A percentile compares a stretch with the other conserved stretches of the same genome.
Evolutionary conservation across 2,797 vertebrate species (phyloP).

Genomic region (Danio kyathit): DNA sequence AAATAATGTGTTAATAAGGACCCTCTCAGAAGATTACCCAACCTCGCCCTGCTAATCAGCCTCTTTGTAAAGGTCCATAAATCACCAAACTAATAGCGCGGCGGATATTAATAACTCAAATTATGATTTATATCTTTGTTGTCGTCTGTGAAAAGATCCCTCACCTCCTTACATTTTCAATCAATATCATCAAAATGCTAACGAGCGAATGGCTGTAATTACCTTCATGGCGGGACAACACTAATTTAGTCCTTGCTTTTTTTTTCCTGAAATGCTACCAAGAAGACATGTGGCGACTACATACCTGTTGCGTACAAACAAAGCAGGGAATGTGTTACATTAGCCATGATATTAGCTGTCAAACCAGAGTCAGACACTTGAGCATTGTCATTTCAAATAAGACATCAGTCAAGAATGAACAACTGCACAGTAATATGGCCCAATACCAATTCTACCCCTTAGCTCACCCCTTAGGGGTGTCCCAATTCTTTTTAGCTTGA

Average conservation of each 20-base stretch:
- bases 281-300: slow-evolving; percentile 34
- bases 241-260: slow-evolving; percentile 54
- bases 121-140: slow-evolving; percentile 72
- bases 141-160: slow-evolving; percentile 66
- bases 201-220: slow-evolving; percentile 65
- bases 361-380: slow-evolving; percentile 44
- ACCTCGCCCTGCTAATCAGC: slow-evolving; percentile 67
- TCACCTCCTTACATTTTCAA: slow-evolving; percentile 63
- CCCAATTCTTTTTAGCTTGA: too few relatives aligned
- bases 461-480: too few relatives aligned
- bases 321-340: slow-evolving; percentile 43
- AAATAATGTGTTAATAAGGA: slow-evolving; percentile 72
- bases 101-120: slow-evolving; percentile 70
- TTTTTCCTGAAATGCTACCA: slow-evolving; percentile 21
- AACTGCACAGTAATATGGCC: too few relatives aligned
- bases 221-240: slow-evolving; percentile 60
- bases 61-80: slow-evolving; percentile 68
- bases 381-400: background rate
- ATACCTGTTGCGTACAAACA: slow-evolving; percentile 61
- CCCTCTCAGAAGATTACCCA: slow-evolving; percentile 67
- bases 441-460: too few relatives aligned
- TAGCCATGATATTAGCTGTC: slow-evolving; percentile 50
- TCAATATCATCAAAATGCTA: slow-evolving; percentile 66
- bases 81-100: slow-evolving; percentile 69
- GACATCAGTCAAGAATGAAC: background rate